These are phyloP conservation scores for Dasysyrphus tricinctus DNA, from an alignment of 2,888 invertebrate species.

Conservation along the genomic window DNA sequence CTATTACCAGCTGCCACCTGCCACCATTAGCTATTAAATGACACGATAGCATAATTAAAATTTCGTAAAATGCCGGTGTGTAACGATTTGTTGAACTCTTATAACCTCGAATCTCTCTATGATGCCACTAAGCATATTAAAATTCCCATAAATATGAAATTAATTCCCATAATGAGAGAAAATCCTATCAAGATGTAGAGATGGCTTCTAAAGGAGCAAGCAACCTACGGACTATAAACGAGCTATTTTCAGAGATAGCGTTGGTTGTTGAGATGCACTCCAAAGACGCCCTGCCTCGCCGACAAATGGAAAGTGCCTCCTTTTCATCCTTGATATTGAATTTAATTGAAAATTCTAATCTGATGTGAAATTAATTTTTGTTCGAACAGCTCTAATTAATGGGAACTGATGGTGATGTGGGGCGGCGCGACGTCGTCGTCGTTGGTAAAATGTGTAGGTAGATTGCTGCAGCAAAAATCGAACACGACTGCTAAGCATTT, in stretches of 20 bases:
- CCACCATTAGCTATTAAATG: conserved; percentile 37
- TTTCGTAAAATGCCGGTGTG: conserved; percentile 57
- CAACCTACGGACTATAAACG: background rate
- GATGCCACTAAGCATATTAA: conserved; percentile 68
- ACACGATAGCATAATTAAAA: conserved; percentile 68
- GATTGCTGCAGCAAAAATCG: conserved; percentile 6
- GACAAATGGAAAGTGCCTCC: background rate
- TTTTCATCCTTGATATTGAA: conserved; percentile 76
- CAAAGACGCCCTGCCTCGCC: background rate
- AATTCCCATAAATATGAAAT: conserved; percentile 73
- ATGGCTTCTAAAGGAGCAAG: conserved; percentile 33
- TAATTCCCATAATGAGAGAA: conserved; percentile 73
- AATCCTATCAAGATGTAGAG: conserved; percentile 59
- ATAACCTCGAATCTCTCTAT: background rate
- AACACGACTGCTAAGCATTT: conserved; percentile 38
- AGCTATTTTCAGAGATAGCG: conserved; percentile 38
- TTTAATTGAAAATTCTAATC: conserved; percentile 82
- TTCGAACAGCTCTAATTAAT: conserved; percentile 63
- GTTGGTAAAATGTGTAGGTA: background rate
- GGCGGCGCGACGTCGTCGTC: too few species aligned
- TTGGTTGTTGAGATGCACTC: conserved; percentile 39
- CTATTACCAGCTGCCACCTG: conserved; percentile 6
- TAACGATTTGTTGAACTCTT: conserved; percentile 44
- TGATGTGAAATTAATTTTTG: conserved; percentile 80
- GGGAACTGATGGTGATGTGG: conserved; percentile 15